phyloP scores from a whole-genome alignment of 2,888 invertebrate genomes.

The Latheticus oryzae region DNA sequence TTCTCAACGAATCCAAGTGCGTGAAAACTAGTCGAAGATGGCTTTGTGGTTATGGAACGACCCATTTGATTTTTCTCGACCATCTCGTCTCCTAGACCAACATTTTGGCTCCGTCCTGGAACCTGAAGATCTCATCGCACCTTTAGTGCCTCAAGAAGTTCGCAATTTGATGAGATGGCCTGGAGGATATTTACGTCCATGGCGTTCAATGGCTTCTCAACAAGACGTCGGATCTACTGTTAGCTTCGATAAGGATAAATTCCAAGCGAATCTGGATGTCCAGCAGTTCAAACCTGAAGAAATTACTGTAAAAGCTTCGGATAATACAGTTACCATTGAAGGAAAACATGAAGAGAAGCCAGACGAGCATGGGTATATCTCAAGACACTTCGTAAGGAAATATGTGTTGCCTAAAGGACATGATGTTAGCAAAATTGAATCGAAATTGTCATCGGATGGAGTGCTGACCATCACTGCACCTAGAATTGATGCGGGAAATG shows the following conservation, averaged over 20 bases:
- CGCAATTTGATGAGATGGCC: not conserved
- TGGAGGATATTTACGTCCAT: slow-evolving; percentile 63
- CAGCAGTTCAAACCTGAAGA: slow-evolving; percentile 82
- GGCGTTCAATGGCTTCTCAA: slow-evolving; percentile 57
- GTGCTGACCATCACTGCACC: slow-evolving; percentile 77
- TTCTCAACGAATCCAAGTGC: no score
- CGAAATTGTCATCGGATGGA: slow-evolving; percentile 81
- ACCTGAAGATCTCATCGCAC: slow-evolving; percentile 63
- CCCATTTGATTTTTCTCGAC: slow-evolving; percentile 34
- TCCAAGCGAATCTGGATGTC: slow-evolving; percentile 55
- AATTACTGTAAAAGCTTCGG: slow-evolving; percentile 78
- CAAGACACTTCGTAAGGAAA: no score
- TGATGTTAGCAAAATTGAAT: slow-evolving; percentile 77
- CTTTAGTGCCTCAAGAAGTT: slow-evolving; percentile 56
- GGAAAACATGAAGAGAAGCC: slow-evolving; percentile 82
- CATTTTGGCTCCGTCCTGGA: slow-evolving; percentile 65
- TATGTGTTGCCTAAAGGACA: slow-evolving; percentile 80
- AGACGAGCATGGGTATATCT: slow-evolving; percentile 80
- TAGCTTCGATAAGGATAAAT: slow-evolving; percentile 1
- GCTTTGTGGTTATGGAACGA: no score
- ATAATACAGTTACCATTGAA: slow-evolving; percentile 74
- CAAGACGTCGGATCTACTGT: slow-evolving; percentile 1
- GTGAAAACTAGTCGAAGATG: no score
- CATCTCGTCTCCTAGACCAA: slow-evolving; percentile 60
- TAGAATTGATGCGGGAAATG: slow-evolving; percentile 48